Evolutionary conservation across 2,113 vertebrate genomes (phyloP), one percentile per base, ranked within the genome.

Genomic region (Ctenodactylus gundi): DNA sequence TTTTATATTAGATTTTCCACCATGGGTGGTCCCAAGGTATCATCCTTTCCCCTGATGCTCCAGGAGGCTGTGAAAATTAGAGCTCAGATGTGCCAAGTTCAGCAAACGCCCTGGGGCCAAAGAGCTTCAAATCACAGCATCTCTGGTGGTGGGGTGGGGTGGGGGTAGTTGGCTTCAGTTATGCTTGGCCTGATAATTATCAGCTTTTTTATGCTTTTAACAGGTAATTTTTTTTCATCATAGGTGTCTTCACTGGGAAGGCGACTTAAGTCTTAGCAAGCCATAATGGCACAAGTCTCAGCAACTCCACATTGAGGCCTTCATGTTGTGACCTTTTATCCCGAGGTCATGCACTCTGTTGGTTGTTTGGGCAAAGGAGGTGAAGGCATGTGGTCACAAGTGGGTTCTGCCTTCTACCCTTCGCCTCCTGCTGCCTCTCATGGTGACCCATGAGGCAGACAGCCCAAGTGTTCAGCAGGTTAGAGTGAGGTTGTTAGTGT

Each of bases 1-100:
- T 85, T 72, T 67, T 18, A 17, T 55, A 29, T 65, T 53, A 46
- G 49, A 46, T 36, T 80, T 73, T 53, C 44, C 70, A 18, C 76
- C n/a, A 14, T 93, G 95, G 93, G 94, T 95, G 96, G 94, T 95
- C 95, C 70, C 39, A 51, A 44, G 65, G 68, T 91, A 84, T 84
- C 91, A 68, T 90, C 85, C 80, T 77, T 36, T 49, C 68, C n/a
- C 49, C 13, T 53, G 34, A 2, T 12, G 72, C 67, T 73, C 46
- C 6, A 58, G 25, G 17, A 86, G 41, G 62, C 73, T 81, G 75
- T 75, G 67, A 82, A 96, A 95, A 55, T 46, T 36, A 8, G 44
- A 72, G 80, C 53, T 90, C 70, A 73, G 14, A 73, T 41, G n/a
- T 94, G 92, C 92, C 92, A 96, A 94, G 55, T 93, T 91, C 76